phyloP scores from a whole-genome alignment of 2,797 vertebrate species.

The Eupleurogrammus muticus region DNA sequence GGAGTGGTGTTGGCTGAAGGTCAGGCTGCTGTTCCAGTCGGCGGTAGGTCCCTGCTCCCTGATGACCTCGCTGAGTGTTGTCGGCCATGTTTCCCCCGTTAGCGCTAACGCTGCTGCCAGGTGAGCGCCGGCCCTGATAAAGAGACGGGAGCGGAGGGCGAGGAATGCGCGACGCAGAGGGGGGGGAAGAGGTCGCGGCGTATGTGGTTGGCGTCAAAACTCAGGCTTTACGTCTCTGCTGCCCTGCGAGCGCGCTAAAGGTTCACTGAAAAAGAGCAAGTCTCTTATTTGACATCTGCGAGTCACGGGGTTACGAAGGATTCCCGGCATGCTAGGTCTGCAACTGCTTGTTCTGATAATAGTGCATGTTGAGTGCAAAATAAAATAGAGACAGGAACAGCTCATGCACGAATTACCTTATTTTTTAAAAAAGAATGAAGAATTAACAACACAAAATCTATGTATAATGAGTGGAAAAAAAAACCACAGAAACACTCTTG shows the following conservation, averaged over 20 bases:
- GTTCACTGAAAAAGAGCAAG: neutral
- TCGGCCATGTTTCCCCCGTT: slow-evolving; percentile 59
- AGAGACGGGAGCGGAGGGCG: slow-evolving; percentile 27
- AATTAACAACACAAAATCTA: fast-evolving
- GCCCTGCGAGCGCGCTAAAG: neutral
- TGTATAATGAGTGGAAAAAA: neutral
- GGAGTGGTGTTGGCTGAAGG: slow-evolving; percentile 78
- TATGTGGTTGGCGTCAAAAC: slow-evolving; percentile 23
- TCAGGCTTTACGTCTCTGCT: slow-evolving; percentile 1
- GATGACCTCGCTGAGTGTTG: slow-evolving; percentile 57
- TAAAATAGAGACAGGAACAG: neutral
- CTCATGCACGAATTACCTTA: neutral
- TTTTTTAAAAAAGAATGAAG: neutral
- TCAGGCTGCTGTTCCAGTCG: slow-evolving; percentile 71
- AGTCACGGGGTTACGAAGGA: neutral
- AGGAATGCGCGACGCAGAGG: neutral
- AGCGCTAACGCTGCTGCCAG: slow-evolving; percentile 38
- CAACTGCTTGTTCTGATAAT: neutral
- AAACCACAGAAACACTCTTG: neutral
- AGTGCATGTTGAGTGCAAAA: neutral
- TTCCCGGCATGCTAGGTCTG: neutral
- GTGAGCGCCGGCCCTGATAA: slow-evolving; percentile 36
- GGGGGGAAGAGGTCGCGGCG: neutral
- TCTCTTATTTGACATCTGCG: neutral
- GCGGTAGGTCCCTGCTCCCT: slow-evolving; percentile 67